Percentiles rank a stretch among this genome's conserved stretches.
Evolutionary conservation across 23 tunicate species (phyloP).

Genomic region (Trididemnum nubilum): DNA sequence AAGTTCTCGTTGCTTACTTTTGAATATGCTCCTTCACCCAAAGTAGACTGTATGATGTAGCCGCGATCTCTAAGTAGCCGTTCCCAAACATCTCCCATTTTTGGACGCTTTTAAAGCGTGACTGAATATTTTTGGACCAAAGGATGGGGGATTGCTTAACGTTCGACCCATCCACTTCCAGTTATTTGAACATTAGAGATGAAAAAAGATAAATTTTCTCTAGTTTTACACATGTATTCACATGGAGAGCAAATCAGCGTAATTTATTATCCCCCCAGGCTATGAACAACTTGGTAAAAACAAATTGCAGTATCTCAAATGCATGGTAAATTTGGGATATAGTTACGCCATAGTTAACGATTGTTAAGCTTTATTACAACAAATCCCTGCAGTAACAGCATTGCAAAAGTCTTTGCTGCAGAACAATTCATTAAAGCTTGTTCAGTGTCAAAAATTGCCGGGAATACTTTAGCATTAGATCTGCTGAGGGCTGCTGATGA

Average conservation of each 20-base stretch:
- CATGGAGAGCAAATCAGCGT: conserved; percentile 21
- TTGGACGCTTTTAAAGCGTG: conserved; percentile 36
- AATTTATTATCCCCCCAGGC: conserved; percentile 2
- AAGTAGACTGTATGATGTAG: conserved; percentile 58
- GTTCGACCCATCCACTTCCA: conserved; percentile 21
- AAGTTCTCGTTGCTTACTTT: conserved; percentile 78
- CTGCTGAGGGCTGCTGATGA: too few species aligned
- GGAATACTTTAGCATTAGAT: too few species aligned
- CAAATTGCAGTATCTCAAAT: background rate
- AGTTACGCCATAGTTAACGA: background rate
- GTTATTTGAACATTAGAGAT: background rate
- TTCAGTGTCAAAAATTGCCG: too few species aligned
- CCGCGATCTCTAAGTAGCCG: conserved; percentile 77
- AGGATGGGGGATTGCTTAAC: background rate
- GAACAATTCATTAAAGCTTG: too few species aligned
- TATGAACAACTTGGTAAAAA: background rate
- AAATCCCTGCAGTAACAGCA: too few species aligned
- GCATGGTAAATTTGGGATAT: too few species aligned
- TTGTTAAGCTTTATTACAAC: background rate
- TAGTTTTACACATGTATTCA: conserved; percentile 1
- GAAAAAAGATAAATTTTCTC: background rate
- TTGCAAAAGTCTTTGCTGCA: too few species aligned
- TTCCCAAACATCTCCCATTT: conserved; percentile 87
- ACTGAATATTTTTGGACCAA: background rate
- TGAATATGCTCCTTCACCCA: conserved; percentile 99